Evolutionary conservation across 2,113 vertebrate genomes (phyloP).

Genomic region (Pipa parva): DNA sequence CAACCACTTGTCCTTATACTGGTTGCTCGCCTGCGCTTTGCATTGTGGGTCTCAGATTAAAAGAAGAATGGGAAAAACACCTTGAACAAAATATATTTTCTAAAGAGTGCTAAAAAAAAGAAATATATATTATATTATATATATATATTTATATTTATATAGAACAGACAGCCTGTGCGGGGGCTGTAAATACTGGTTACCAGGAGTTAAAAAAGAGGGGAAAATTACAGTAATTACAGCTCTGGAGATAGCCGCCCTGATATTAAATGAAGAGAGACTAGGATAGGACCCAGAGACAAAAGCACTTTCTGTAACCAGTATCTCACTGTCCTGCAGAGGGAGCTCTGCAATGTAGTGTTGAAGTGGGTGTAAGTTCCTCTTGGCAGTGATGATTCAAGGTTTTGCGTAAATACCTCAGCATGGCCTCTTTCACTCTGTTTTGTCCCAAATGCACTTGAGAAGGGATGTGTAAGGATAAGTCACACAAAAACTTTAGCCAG

Average conservation of each 20-base stretch:
- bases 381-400: slow-evolving; percentile 72
- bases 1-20: not conserved
- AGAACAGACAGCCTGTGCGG: slow-evolving; percentile 19
- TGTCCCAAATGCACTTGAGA: slow-evolving; percentile 64
- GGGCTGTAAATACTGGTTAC: slow-evolving; percentile 74
- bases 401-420: slow-evolving; percentile 40
- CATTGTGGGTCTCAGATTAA: slow-evolving; percentile 17
- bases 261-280: slow-evolving; percentile 48
- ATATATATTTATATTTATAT: slow-evolving; percentile 30
- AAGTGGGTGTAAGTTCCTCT: slow-evolving; percentile 63
- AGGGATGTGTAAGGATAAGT: slow-evolving; percentile 44
- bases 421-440: slow-evolving; percentile 52
- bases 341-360: slow-evolving; percentile 73
- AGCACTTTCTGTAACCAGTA: slow-evolving; percentile 53
- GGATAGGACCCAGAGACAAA: not conserved
- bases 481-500: slow-evolving; percentile 97
- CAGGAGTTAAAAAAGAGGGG: not conserved
- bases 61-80: slow-evolving; percentile 6
- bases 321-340: slow-evolving; percentile 62
- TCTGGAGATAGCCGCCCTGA: slow-evolving; percentile 70
- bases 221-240: slow-evolving; percentile 78
- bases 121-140: slow-evolving; percentile 31
- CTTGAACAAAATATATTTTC: slow-evolving; percentile 13
- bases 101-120: slow-evolving; percentile 70
- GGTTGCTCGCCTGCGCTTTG: slow-evolving; percentile 1